A percentile compares a stretch with the other conserved stretches of the same genome.
phyloP scores from a whole-genome alignment of 2,797 vertebrate genomes.

The Adrianichthys oophorus region DNA sequence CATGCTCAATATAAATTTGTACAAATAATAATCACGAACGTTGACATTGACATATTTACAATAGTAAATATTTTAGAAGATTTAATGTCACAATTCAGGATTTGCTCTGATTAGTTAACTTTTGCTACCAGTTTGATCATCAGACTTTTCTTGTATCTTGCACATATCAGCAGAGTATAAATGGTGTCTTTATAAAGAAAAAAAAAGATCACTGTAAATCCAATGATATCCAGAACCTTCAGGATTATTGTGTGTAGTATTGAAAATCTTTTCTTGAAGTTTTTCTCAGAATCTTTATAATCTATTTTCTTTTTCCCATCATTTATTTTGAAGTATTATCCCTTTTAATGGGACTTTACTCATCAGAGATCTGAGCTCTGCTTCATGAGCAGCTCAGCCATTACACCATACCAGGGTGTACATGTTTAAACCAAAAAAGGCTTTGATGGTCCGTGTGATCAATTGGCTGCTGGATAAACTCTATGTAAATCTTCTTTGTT shows the following conservation, averaged over 20 bases:
- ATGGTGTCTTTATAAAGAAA: too few relatives aligned
- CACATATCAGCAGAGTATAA: too few relatives aligned
- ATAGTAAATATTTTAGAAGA: too few relatives aligned
- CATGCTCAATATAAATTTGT: too few relatives aligned
- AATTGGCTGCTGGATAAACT: slow-evolving; percentile 66
- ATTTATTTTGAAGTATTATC: slow-evolving; percentile 36
- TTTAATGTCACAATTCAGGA: too few relatives aligned
- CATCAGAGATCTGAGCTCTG: slow-evolving; percentile 42
- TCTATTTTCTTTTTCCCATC: background rate
- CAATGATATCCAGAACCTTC: too few relatives aligned
- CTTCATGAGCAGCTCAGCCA: slow-evolving; percentile 57
- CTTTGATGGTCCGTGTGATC: slow-evolving; percentile 64
- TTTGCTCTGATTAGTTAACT: background rate
- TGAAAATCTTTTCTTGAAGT: too few relatives aligned
- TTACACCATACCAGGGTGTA: slow-evolving; percentile 53
- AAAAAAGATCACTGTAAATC: too few relatives aligned
- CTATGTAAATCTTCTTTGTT: slow-evolving; percentile 73
- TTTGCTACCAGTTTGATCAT: background rate
- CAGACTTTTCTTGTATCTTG: background rate
- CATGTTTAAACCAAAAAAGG: slow-evolving; percentile 76
- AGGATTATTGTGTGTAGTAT: too few relatives aligned
- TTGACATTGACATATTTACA: too few relatives aligned
- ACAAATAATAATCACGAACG: too few relatives aligned
- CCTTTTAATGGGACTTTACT: slow-evolving; percentile 43
- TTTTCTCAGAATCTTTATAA: background rate